Percentiles rank a stretch among this genome's conserved stretches.
Evolutionary conservation across 2,113 vertebrate species (phyloP).

Genomic region (Phainopepla nitens): DNA sequence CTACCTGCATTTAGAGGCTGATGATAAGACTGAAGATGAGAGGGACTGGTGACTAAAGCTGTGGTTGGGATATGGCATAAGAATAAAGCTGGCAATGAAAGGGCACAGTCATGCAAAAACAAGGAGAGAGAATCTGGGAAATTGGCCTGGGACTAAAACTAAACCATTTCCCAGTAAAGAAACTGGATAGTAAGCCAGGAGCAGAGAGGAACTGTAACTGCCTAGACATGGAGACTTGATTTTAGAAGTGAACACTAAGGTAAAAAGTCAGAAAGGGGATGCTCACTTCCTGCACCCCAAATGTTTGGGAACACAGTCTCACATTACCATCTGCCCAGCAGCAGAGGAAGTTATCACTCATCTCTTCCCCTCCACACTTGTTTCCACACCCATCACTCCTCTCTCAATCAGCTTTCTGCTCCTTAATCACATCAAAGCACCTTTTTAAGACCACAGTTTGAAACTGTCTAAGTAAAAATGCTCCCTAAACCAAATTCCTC

Average conservation of each 20-base stretch:
- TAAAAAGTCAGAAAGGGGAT: neutral
- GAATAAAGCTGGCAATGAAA: neutral
- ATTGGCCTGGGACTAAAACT: neutral
- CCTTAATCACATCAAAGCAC: neutral
- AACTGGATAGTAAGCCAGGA: neutral
- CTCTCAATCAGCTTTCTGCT: neutral
- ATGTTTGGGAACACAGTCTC: neutral
- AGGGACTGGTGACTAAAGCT: neutral
- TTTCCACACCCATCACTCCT: conserved; percentile 1
- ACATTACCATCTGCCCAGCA: neutral
- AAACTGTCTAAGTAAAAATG: neutral
- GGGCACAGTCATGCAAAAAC: neutral
- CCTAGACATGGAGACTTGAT: neutral
- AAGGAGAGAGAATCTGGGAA: neutral
- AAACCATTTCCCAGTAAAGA: neutral
- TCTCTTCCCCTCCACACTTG: neutral
- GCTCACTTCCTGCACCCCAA: neutral
- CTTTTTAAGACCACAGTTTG: neutral
- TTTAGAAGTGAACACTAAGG: neutral
- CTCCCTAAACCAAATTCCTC: neutral
- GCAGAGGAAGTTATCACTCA: conserved; percentile 5
- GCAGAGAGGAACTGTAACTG: neutral
- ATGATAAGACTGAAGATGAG: neutral
- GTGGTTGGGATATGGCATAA: neutral
- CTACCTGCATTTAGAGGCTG: neutral